Evolutionary conservation across 2,797 vertebrate species (phyloP).

Genomic region (Aselliscus stoliczkanus): DNA sequence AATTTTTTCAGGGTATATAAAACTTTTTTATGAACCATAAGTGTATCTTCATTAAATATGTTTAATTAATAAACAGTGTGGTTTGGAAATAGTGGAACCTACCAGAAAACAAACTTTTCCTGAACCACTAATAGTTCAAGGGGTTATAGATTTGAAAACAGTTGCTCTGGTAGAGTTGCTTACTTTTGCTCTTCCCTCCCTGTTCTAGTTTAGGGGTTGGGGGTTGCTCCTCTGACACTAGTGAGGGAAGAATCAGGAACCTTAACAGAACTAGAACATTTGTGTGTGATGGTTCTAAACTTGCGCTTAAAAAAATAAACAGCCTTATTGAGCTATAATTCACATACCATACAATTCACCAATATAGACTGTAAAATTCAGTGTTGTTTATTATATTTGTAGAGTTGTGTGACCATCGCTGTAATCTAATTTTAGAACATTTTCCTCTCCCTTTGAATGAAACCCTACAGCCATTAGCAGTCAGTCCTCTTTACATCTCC

Average conservation of each 20-base stretch:
- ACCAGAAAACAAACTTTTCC: not conserved
- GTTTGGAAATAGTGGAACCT: conserved; percentile 39
- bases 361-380: conserved; percentile 29
- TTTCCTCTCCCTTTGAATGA: conserved; percentile 2
- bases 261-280: conserved; percentile 23
- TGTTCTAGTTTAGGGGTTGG: not conserved
- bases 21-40: not conserved
- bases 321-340: conserved; percentile 15
- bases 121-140: not conserved
- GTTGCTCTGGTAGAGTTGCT: not conserved
- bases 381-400: not conserved
- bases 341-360: not conserved
- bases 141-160: conserved; percentile 16
- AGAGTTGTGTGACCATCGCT: not conserved
- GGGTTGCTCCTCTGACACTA: not conserved
- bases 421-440: conserved; percentile 41
- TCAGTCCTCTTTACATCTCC: not conserved
- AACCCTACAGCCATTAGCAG: not conserved
- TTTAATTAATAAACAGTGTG: not conserved
- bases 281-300: not conserved
- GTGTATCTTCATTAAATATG: not conserved
- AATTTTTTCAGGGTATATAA: not conserved
- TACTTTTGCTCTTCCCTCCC: conserved; percentile 21
- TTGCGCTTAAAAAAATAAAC: not conserved
- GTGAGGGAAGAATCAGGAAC: not conserved